Evolutionary conservation across 2,797 vertebrate species (phyloP), one percentile per base, ranked within the genome.

Genomic region (Oryzias sinensis): DNA sequence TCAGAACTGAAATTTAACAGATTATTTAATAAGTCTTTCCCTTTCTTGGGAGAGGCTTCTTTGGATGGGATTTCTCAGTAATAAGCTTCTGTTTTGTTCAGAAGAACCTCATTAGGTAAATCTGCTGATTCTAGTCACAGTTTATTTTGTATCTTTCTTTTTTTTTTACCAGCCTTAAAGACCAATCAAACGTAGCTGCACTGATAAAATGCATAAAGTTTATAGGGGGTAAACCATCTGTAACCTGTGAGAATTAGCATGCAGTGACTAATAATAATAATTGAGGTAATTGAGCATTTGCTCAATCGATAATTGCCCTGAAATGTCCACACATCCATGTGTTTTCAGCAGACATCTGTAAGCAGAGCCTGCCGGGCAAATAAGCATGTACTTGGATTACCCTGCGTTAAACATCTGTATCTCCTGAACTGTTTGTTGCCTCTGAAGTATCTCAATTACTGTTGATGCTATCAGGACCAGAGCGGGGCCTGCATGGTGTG

Each of bases 371-470:
- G 13, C 25, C 18, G 37, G 16, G 43, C 43, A 51, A 18, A 40
- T 62, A 69, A 47, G 43, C 49, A 57, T 43, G 58, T 54, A 71
- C 70, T 71, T 72, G 65, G 52, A 72, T 77, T 18, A 60, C 68
- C 55, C 33, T 4, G 50, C 66, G 59, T 64, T 74, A 56, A 71
- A 76, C 70, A 65, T 56, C 44, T 49, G 60, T 56, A 59, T 65
- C 74, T 72, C 69, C 69, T 79, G 71, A 85, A 88, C 58, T 56
- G 66, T 82, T 79, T 72, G 69, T 74, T 56, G 59, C 70, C 62
- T 77, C 74, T 70, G 63, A 85, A 85, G 83, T 76, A 69, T 82
- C 86, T 89, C 86, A 84, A 87, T 89, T 87, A 87, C 75, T 29
- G 3, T 33, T 16, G 85, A 88, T 83, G 82, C 81, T 84, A 86